Conservation (phyloP, 2,113 vertebrate species). For the Montifringilla adamsi region DNA sequence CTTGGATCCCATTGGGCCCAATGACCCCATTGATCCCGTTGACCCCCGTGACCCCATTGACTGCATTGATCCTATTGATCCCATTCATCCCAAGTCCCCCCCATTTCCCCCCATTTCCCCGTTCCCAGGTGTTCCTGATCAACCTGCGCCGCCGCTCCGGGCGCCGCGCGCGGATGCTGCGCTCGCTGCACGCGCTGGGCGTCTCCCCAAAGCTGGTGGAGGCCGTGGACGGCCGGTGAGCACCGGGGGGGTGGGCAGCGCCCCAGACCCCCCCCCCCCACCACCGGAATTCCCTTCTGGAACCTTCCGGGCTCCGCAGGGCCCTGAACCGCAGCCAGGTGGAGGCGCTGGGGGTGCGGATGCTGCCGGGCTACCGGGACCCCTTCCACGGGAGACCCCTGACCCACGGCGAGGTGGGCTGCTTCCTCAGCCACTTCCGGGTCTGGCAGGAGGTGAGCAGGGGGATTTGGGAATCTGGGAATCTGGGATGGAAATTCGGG, state of each 20-base stretch:
- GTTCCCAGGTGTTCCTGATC: not conserved
- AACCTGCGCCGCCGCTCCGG: not conserved
- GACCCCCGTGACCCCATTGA: too few species aligned
- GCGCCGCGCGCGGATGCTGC: not conserved
- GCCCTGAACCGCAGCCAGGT: not conserved
- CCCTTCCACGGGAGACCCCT: not conserved
- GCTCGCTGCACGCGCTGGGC: not conserved
- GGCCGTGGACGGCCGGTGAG: not conserved
- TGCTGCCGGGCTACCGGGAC: not conserved
- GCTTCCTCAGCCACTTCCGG: not conserved
- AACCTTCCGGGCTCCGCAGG: not conserved
- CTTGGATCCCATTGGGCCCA: too few species aligned
- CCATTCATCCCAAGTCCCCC: too few species aligned
- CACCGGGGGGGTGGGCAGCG: too few species aligned
- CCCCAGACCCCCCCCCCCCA: too few species aligned
- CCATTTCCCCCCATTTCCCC: too few species aligned
- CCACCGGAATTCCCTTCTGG: too few species aligned
- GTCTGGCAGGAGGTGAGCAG: not conserved
- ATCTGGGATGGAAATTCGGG: not conserved
- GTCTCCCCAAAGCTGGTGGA: not conserved
- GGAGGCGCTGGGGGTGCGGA: not conserved
- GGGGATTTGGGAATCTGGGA: not conserved
- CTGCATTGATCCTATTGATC: too few species aligned
- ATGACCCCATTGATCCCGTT: too few species aligned
- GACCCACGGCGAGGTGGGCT: not conserved